Evolutionary conservation across 2,113 vertebrate genomes (phyloP).

Genomic region (Pelusios castaneus): DNA sequence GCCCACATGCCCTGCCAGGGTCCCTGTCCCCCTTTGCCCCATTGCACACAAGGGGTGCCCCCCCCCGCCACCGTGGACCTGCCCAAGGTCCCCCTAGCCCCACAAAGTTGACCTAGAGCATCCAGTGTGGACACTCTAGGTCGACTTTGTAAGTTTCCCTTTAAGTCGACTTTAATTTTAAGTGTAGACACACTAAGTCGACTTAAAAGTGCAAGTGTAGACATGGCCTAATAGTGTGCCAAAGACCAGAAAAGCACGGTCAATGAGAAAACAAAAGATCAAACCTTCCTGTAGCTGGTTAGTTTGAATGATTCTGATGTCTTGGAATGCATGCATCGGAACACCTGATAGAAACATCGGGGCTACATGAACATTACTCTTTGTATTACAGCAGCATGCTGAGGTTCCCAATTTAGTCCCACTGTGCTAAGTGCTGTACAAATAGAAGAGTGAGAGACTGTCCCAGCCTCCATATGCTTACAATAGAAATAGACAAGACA

Average conservation of each 20-base stretch:
- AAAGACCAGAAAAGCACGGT: slow-evolving; percentile 63
- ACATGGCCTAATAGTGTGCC: background rate
- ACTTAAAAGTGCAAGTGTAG: too few species aligned
- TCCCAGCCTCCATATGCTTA: background rate
- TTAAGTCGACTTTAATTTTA: too few species aligned
- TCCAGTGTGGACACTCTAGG: too few species aligned
- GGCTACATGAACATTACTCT: rapidly evolving
- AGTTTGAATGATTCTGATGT: slow-evolving; percentile 40
- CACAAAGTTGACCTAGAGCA: too few species aligned
- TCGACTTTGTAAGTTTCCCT: too few species aligned
- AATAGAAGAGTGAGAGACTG: background rate
- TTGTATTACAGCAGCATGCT: background rate
- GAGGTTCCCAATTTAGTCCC: background rate
- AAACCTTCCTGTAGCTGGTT: slow-evolving; percentile 20
- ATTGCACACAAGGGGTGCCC: too few species aligned
- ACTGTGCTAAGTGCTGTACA: background rate
- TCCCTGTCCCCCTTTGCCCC: too few species aligned
- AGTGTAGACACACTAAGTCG: too few species aligned
- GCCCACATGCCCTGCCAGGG: too few species aligned
- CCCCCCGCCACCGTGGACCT: too few species aligned
- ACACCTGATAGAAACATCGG: background rate
- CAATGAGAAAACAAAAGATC: slow-evolving; percentile 58
- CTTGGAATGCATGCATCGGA: background rate
- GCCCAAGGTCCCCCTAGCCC: too few species aligned
- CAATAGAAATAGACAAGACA: background rate